Evolutionary conservation across 2,113 vertebrate genomes (phyloP).

Genomic region (Antidorcas marsupialis): DNA sequence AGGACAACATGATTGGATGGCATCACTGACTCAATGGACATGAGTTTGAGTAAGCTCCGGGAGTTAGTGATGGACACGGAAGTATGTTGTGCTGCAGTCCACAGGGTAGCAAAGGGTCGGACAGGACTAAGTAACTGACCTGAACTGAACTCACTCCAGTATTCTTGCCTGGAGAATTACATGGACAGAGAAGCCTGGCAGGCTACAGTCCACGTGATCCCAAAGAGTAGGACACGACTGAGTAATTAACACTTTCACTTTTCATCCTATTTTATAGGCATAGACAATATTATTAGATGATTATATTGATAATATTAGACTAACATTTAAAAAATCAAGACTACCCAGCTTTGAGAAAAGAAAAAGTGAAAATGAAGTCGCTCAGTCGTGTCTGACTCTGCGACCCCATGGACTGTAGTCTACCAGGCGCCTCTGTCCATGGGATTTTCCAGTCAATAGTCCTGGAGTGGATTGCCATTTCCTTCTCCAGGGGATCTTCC

Average conservation of each 20-base stretch:
- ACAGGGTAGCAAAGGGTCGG: not conserved
- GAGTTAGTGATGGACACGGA: not conserved
- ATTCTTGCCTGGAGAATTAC: not conserved
- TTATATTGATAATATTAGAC: not conserved
- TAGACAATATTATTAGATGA: not conserved
- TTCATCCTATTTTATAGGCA: not conserved
- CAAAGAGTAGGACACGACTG: not conserved
- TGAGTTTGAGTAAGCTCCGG: not conserved
- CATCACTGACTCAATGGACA: not conserved
- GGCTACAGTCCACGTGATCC: not conserved
- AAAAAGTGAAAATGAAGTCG: too few relatives aligned
- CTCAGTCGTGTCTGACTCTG: too few relatives aligned
- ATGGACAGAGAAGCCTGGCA: not conserved
- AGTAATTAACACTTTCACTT: not conserved
- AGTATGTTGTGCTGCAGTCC: not conserved
- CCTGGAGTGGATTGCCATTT: too few relatives aligned
- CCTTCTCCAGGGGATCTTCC: too few relatives aligned
- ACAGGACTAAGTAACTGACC: not conserved
- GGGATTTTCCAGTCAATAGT: too few relatives aligned
- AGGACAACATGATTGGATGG: not conserved
- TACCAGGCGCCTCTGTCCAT: too few relatives aligned
- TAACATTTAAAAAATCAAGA: not conserved
- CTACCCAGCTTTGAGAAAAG: not conserved
- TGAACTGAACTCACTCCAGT: not conserved
- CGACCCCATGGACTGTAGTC: too few relatives aligned